A percentile compares a stretch with the other conserved stretches of the same genome.
These are phyloP conservation scores for Nesidiocoris tenuis DNA, from an alignment of 2,888 invertebrate genomes.

Conservation along the genomic window DNA sequence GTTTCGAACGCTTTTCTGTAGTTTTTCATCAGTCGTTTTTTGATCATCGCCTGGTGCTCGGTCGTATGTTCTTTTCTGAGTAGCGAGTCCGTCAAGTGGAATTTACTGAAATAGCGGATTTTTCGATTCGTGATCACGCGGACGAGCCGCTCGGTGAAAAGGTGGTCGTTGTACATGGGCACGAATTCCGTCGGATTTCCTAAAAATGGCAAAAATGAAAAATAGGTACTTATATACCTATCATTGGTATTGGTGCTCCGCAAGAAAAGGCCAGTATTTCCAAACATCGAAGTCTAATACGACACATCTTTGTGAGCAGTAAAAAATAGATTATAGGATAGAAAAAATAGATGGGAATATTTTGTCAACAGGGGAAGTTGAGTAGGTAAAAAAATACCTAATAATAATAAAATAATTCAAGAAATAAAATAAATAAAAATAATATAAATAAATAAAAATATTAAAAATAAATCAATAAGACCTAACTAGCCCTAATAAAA, in stretches of 20 bases:
- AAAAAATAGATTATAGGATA: too few species aligned
- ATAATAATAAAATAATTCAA: too few species aligned
- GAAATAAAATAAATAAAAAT: too few species aligned
- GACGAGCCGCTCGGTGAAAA: conserved; percentile 16
- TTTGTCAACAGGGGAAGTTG: too few species aligned
- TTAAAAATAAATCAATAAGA: too few species aligned
- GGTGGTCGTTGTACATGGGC: conserved; percentile 32
- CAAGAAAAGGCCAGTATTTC: too few species aligned
- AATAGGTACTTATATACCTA: background rate
- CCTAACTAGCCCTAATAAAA: too few species aligned
- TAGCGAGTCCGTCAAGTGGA: conserved; percentile 18
- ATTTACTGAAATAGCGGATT: conserved; percentile 34
- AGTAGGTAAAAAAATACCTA: too few species aligned
- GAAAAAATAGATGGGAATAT: too few species aligned
- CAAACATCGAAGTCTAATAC: too few species aligned
- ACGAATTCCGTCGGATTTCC: conserved; percentile 24
- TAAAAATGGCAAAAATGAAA: background rate
- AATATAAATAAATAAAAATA: too few species aligned
- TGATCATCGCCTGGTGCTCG: conserved; percentile 6
- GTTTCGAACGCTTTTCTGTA: conserved; percentile 20
- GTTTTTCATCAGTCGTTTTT: conserved; percentile 3
- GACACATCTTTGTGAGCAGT: too few species aligned
- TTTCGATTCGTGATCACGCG: conserved; percentile 19
- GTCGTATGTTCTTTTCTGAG: conserved; percentile 20
- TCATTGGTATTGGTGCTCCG: background rate